Evolutionary conservation across 2,888 invertebrate species (phyloP), one percentile per base, ranked within the genome.

Genomic region (Phlogophora meticulosa): DNA sequence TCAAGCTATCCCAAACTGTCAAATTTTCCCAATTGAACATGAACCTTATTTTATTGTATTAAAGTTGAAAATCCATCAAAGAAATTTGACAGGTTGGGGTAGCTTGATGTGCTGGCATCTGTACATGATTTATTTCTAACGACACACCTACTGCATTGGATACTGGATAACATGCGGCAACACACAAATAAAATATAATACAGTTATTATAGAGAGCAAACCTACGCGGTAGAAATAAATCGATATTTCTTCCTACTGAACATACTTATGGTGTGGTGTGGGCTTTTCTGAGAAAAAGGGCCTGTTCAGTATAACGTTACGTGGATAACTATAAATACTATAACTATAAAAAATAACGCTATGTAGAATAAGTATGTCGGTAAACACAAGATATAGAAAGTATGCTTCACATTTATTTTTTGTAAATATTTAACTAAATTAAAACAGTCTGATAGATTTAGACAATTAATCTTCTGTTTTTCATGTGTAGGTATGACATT

Each of bases 251-350:
- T 13, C 43, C 17, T 7, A 45, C 43, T 34, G 13, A 43, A 51
- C 36, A 38, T 43, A 42, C n/a, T n/a, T 32, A 32, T 7, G 15
- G 28, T 17, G 9, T 11, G 7, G 28, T 36, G 22, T 51, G 22
- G 62, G 43, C 63, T 45, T 72, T 51, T 2, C n/a, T 38, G 22
- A 62, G 62, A 68, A 61, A 57, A 72, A 59, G 10, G 48, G 17
- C 17, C 49, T 4, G 13, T 22, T 49, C 49, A 9, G 17, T n/a
- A n/a, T 36, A 11, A 13, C 15, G 34, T 9, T 59, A 13, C 17
- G 17, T 59, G 22, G 13, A 59, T 46, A 24, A 10, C 17, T 52
- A 2, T 24, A 17, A 9, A 5, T 22, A n/a, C n/a, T n/a, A n/a
- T n/a, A n/a, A n/a, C n/a, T n/a, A n/a, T n/a, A n/a, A n/a, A n/a